phyloP scores from a whole-genome alignment of 2,888 invertebrate genomes.

The Oxyteleia sp. region DNA sequence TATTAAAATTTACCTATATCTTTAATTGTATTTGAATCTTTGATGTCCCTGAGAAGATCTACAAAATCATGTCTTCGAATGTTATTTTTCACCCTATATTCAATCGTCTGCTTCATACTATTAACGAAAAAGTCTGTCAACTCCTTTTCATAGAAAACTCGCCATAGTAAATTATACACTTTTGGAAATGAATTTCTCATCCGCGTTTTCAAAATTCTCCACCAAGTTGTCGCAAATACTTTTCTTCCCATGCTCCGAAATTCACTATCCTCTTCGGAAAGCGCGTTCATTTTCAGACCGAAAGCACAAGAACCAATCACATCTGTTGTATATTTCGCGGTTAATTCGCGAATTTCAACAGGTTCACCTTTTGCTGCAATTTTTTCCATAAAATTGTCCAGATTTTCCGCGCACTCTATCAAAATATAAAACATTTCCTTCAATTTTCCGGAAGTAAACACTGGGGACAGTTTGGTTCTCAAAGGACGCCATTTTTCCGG shows the following conservation, averaged over 20 bases:
- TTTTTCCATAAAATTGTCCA: slow-evolving; percentile 86
- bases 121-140: slow-evolving; percentile 82
- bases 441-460: slow-evolving; percentile 88
- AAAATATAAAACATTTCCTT: slow-evolving; percentile 88
- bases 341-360: slow-evolving; percentile 79
- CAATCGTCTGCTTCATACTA: slow-evolving; percentile 83
- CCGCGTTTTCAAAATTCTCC: slow-evolving; percentile 13
- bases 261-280: slow-evolving; percentile 82
- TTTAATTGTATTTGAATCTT: slow-evolving; percentile 74
- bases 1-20: slow-evolving; percentile 80
- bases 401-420: slow-evolving; percentile 85
- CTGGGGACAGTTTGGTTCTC: slow-evolving; percentile 88
- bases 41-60: slow-evolving; percentile 85
- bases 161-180: slow-evolving; percentile 75
- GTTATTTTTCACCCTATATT: slow-evolving; percentile 84
- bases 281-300: slow-evolving; percentile 85
- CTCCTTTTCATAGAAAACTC: slow-evolving; percentile 74
- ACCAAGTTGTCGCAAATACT: slow-evolving; percentile 75
- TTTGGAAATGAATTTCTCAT: slow-evolving; percentile 69
- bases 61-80: slow-evolving; percentile 87
- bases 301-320: slow-evolving; percentile 87
- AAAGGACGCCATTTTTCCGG: slow-evolving; percentile 88
- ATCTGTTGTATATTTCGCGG: slow-evolving; percentile 87
- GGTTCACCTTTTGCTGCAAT: slow-evolving; percentile 69
- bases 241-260: slow-evolving; percentile 83